Conservation (phyloP, 2,888 invertebrate genomes). For the Cephus pygmeus region DNA sequence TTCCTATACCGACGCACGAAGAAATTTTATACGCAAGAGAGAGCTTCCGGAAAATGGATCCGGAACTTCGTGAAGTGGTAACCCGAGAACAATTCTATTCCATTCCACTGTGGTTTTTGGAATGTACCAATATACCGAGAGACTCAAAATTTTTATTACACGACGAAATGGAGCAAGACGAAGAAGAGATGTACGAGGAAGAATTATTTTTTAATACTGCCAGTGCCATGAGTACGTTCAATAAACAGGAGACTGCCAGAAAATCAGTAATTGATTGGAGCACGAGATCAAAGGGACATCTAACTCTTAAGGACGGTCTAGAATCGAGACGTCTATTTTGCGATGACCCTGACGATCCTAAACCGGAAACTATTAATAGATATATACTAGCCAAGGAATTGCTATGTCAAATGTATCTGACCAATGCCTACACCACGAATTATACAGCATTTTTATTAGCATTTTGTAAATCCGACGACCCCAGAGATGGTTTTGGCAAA, state of each 20-base stretch:
- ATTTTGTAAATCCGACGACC: slow-evolving; percentile 72
- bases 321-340: not conserved
- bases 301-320: not conserved
- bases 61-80: slow-evolving; percentile 57
- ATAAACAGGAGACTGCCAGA: not conserved
- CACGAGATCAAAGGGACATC: slow-evolving; percentile 57
- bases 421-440: slow-evolving; percentile 67
- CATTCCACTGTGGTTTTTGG: slow-evolving; percentile 65
- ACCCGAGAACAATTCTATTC: slow-evolving; percentile 55
- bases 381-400: slow-evolving; percentile 69
- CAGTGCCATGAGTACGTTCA: not conserved
- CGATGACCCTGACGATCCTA: slow-evolving; percentile 2
- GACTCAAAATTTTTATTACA: slow-evolving; percentile 8
- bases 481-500: slow-evolving; percentile 70
- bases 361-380: slow-evolving; percentile 51
- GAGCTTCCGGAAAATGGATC: slow-evolving; percentile 68
- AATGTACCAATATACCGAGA: slow-evolving; percentile 28
- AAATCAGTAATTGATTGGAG: slow-evolving; percentile 45
- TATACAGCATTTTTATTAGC: slow-evolving; percentile 74
- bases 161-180: slow-evolving; percentile 10
- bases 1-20: slow-evolving; percentile 69
- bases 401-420: slow-evolving; percentile 70
- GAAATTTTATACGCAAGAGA: slow-evolving; percentile 69
- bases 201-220: not conserved
- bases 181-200: slow-evolving; percentile 18